Evolutionary conservation across 2,888 invertebrate species (phyloP).

Genomic region (Ypsolopha scabrella): DNA sequence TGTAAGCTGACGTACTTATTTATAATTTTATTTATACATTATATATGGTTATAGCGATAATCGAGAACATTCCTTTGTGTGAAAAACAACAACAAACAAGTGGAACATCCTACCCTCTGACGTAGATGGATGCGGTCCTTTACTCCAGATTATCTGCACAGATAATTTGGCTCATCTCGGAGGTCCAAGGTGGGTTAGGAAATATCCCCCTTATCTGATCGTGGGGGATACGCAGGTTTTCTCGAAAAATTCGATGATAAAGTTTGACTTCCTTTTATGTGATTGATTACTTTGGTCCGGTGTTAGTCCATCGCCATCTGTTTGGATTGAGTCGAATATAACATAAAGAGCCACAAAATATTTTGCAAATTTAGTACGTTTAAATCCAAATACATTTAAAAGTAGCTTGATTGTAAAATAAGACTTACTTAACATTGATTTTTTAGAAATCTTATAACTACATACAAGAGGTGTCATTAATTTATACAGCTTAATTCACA

Average conservation of each 20-base stretch:
- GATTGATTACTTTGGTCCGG: not conserved
- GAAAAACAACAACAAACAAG: not conserved
- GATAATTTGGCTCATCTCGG: not conserved
- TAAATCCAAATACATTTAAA: no score
- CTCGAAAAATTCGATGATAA: not conserved
- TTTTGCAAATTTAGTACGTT: no score
- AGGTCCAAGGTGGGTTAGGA: not conserved
- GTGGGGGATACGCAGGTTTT: not conserved
- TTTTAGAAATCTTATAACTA: no score
- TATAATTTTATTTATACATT: no score
- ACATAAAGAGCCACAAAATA: no score
- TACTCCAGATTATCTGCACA: not conserved
- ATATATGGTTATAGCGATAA: no score
- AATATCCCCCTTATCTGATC: not conserved
- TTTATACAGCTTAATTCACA: no score
- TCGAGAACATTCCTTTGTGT: no score
- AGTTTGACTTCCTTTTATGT: not conserved
- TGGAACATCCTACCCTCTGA: not conserved
- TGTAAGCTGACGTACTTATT: no score
- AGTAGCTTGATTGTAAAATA: no score
- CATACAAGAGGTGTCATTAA: no score
- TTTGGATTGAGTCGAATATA: not conserved
- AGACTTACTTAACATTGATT: no score
- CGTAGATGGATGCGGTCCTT: slow-evolving; percentile 2
- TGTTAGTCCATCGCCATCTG: not conserved